phyloP scores from a whole-genome alignment of 2,888 invertebrate species.

The Maniola hyperantus region DNA sequence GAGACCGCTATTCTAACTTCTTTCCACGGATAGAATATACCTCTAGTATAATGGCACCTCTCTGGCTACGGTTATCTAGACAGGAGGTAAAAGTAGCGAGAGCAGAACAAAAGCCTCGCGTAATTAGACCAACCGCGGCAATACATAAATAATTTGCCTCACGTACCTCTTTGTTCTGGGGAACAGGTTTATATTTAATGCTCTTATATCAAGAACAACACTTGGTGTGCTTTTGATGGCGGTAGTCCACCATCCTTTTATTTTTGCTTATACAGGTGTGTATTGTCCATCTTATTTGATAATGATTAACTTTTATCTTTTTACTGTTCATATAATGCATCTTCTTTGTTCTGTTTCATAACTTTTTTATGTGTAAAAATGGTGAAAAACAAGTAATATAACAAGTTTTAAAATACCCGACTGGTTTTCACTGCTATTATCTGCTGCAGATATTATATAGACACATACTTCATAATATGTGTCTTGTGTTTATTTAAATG shows the following conservation, averaged over 20 bases:
- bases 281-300: conserved; percentile 31
- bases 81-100: conserved; percentile 58
- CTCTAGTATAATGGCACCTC: not conserved
- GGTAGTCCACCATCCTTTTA: conserved; percentile 66
- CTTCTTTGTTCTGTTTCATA: too few species aligned
- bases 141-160: conserved; percentile 82
- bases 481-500: too few species aligned
- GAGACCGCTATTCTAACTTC: too few species aligned
- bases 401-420: too few species aligned
- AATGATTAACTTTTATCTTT: conserved; percentile 16
- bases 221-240: conserved; percentile 70
- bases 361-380: too few species aligned
- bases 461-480: too few species aligned
- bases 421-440: too few species aligned
- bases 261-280: conserved; percentile 45
- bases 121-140: conserved; percentile 80
- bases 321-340: too few species aligned
- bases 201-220: conserved; percentile 76
- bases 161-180: conserved; percentile 77
- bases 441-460: too few species aligned
- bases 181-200: conserved; percentile 78
- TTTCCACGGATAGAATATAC: too few species aligned
- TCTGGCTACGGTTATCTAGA: conserved; percentile 55
- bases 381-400: too few species aligned
- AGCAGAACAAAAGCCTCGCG: conserved; percentile 76